These are phyloP conservation scores for Raillietiella orientalis DNA, from an alignment of 2,888 invertebrate genomes.

Conservation along the genomic window DNA sequence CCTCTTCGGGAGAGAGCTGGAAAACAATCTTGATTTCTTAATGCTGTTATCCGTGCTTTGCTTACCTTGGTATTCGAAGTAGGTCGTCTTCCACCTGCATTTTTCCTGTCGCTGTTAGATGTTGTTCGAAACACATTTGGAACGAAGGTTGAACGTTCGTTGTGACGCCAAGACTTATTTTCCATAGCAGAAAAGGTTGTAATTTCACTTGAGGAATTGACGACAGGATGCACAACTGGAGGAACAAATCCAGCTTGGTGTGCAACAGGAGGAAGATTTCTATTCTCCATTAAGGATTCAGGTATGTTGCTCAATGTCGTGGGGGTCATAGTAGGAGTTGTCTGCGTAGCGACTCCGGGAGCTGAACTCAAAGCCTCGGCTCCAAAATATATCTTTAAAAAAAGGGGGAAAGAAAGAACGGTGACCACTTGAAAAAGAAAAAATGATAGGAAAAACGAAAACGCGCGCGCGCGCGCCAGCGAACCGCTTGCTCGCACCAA, in stretches of 20 bases:
- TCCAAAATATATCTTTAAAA: too few species aligned
- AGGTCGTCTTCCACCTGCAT: constrained; percentile 55
- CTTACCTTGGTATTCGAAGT: constrained; percentile 22
- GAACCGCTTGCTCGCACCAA: too few species aligned
- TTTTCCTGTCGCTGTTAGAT: constrained; percentile 21
- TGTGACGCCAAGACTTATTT: too few species aligned
- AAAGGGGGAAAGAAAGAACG: too few species aligned
- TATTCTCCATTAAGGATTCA: constrained; percentile 26
- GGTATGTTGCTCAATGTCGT: constrained; percentile 69
- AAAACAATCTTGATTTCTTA: constrained; percentile 3
- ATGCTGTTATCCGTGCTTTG: background rate
- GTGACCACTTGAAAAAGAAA: too few species aligned
- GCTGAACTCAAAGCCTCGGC: too few species aligned
- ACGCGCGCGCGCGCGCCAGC: too few species aligned
- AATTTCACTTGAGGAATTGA: too few species aligned
- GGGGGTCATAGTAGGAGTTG: constrained; percentile 74
- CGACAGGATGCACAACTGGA: constrained; percentile 17
- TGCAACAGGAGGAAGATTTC: constrained; percentile 24
- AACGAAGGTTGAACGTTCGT: too few species aligned
- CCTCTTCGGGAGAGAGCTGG: constrained; percentile 43
- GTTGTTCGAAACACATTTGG: background rate
- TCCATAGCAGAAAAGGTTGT: too few species aligned
- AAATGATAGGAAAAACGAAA: too few species aligned
- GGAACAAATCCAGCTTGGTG: constrained; percentile 82
- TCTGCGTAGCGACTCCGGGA: constrained; percentile 65